These are phyloP conservation scores for Echeneis naucrates DNA, from an alignment of 2,797 vertebrate species.

Conservation along the genomic window DNA sequence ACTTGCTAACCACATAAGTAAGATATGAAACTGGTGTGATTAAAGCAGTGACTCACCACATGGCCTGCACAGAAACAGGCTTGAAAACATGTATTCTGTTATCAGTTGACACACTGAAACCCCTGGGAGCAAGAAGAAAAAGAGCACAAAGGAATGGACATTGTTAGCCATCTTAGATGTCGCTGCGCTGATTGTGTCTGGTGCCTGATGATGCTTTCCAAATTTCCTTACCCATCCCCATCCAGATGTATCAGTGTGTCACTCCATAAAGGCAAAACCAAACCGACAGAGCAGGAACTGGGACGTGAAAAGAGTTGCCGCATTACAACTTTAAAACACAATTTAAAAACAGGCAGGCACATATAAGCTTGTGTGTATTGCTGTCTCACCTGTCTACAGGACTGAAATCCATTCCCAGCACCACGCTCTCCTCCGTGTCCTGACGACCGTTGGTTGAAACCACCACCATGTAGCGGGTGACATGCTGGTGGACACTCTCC, in stretches of 20 bases:
- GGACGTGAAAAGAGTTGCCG: constrained; percentile 11
- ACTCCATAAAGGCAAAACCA: constrained; percentile 98
- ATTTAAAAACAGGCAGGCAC: neutral
- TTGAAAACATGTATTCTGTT: constrained; percentile 97
- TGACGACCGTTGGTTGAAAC: constrained; percentile 97
- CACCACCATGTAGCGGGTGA: constrained; percentile 98
- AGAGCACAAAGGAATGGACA: neutral
- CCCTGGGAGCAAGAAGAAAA: constrained; percentile 78
- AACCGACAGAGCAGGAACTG: constrained; percentile 94
- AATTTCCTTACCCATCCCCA: constrained; percentile 93
- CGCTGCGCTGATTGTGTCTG: neutral
- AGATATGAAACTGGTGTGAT: neutral
- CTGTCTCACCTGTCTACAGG: constrained; percentile 89
- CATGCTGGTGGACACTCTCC: constrained; percentile 91
- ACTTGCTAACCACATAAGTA: neutral
- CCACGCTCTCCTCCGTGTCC: constrained; percentile 97
- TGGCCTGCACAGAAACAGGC: constrained; percentile 98
- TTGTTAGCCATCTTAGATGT: neutral
- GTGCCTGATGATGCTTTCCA: too few relatives aligned
- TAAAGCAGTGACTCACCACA: constrained; percentile 91
- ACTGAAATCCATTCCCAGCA: constrained; percentile 97
- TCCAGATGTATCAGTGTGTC: constrained; percentile 98
- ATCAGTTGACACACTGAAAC: constrained; percentile 98
- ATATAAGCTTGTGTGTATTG: neutral
- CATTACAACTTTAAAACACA: constrained; percentile 1